Base-by-base conservation (phyloP, 1,140 invertebrate species). In the Microplitis demolitor region DNA sequence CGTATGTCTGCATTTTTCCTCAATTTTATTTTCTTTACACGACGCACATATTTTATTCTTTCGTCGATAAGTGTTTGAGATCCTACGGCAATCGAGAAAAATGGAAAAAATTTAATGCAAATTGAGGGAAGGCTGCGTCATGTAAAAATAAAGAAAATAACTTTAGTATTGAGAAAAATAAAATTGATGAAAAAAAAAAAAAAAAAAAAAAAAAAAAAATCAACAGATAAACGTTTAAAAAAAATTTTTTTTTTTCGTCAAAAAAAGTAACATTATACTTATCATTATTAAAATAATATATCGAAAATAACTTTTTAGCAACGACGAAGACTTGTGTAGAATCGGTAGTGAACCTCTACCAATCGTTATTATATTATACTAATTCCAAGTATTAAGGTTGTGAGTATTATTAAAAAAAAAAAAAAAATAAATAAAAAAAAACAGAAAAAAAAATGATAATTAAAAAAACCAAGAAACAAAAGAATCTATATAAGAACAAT, bases 311-410 rank as follows among this genome's bases (percentile, higher is more conserved):
- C 13, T 13, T 14, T 14, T 16, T 66, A 53, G 64, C 64, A 66
- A 50, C 45, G 45, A 66, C 24, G 16, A 66, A 54, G 51, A 54
- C 51, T 54, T 16, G 51, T 54, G 51, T 54, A 54, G 14, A 13
- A 54, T 54, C 51, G 14, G 51, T 54, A 54, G 51, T 14, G 9
- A n/a, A 16, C 45, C 37, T 64, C 62, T 37, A 64, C 50, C 78
- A 76, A 62, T 72, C 79, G 70, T 75, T 76, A 37, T 13, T 39
- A 50, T 66, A 16, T 14, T n/a, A 14, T 82, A 79, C 80, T 76
- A 84, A 81, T 80, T 80, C 77, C 80, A 82, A 83, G 78, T 84
- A 83, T 84, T 81, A 82, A 77, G 84, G 83, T 86, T 85, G 83
- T 85, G 84, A 85, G 73, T 82, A 82, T 76, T 78, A 76, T 74